These are phyloP conservation scores for Isurus oxyrinchus DNA, from an alignment of 2,113 vertebrate species.

Conservation along the genomic window DNA sequence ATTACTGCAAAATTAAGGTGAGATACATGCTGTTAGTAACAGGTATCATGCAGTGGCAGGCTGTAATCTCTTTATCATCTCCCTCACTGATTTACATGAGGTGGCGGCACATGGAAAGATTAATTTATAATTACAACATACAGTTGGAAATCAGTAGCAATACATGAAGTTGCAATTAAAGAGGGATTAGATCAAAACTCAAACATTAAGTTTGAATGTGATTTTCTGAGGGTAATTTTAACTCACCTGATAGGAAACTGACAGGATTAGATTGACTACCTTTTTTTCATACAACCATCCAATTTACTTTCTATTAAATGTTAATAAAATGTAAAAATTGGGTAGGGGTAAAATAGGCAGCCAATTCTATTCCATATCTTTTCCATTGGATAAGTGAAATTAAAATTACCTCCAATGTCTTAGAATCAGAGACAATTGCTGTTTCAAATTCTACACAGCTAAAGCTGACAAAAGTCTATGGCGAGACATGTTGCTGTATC, in stretches of 20 bases:
- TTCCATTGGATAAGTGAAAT: neutral
- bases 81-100: neutral
- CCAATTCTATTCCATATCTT: too few species aligned
- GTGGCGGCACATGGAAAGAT: neutral
- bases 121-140: neutral
- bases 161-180: neutral
- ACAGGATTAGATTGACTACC: neutral
- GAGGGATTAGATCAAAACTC: neutral
- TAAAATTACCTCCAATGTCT: neutral
- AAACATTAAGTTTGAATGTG: neutral
- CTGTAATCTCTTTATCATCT: neutral
- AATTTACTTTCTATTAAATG: neutral
- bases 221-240: neutral
- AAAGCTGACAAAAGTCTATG: neutral
- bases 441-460: neutral
- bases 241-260: neutral
- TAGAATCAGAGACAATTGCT: neutral
- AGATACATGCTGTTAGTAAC: conserved; percentile 16
- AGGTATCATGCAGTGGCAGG: neutral
- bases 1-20: conserved; percentile 31
- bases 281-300: neutral
- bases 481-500: neutral
- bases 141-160: neutral
- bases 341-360: neutral
- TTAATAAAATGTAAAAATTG: neutral